Evolutionary conservation across 2,888 invertebrate species (phyloP), one percentile per base, ranked within the genome.

Genomic region (Spodoptera littoralis): DNA sequence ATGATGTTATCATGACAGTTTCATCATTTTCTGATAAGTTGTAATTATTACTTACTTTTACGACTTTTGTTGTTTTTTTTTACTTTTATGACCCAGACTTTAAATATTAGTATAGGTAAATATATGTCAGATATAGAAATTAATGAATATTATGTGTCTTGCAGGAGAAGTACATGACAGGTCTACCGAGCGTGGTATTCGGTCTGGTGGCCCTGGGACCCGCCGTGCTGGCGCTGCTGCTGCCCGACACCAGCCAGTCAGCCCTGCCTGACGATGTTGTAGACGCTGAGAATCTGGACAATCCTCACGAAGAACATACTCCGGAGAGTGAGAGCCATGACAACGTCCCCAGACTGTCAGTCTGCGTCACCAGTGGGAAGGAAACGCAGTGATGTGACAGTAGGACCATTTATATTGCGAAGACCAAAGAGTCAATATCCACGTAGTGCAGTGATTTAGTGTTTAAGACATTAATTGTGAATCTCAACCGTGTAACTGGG

Each of bases 291-390:
- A 82, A 84, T 24, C 74, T 92, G 2, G 88, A 89, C 67, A 67
- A 61, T 4, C 53, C 54, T 11, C 44, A 49, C 6, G 57, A 63
- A 0, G 73, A 65, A 42, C 46, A 53, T 22, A 9, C 18, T 9
- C 36, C 30, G 11, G 60, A 56, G 18, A 58, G 79, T 83, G 5
- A 89, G 96, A 70, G 96, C 96, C 8, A 96, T 73, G 12, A 96
- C 78, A 60, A 73, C 11, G n/a, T 49, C 1, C 70, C 72, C 22
- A 69, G 65, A 54, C 18, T 73, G 2, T 43, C 70, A 24, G 60
- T 70, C 11, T 69, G 54, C 60, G 53, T 73, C 30, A 73, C 65
- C 8, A 70, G 55, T 8, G 74, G 61, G 36, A 74, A 74, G 45
- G 55, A 41, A 61, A 53, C 46, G 36, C 47, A 54, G 42, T 57